These are phyloP conservation scores for Agriopis leucophaearia DNA, from an alignment of 2,888 invertebrate species.

Conservation along the genomic window DNA sequence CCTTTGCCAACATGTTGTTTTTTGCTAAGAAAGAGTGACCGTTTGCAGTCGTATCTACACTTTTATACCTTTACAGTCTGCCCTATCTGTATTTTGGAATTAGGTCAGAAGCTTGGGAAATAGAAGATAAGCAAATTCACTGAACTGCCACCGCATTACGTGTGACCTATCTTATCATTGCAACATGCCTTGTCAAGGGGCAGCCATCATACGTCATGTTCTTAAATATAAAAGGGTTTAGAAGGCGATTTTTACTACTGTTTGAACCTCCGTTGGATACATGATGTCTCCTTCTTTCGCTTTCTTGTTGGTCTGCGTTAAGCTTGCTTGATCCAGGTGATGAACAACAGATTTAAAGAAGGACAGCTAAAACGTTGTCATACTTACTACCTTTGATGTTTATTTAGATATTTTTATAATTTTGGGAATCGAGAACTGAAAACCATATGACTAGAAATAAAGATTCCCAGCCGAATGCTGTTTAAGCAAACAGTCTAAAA, in stretches of 20 bases:
- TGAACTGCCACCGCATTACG: slow-evolving; percentile 1
- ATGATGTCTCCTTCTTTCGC: slow-evolving; percentile 44
- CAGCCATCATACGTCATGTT: background rate
- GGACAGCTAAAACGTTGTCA: background rate
- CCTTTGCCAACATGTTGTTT: slow-evolving; percentile 50
- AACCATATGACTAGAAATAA: too few species aligned
- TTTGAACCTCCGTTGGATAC: slow-evolving; percentile 20
- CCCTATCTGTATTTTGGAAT: slow-evolving; percentile 32
- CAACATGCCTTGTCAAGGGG: slow-evolving; percentile 6
- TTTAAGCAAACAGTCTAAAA: too few species aligned
- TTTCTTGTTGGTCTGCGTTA: slow-evolving; percentile 48
- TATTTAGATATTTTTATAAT: too few species aligned
- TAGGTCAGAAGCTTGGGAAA: slow-evolving; percentile 29
- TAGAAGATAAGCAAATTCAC: slow-evolving; percentile 8
- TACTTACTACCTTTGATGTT: background rate
- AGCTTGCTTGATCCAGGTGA: slow-evolving; percentile 51
- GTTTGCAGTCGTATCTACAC: background rate
- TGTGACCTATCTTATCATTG: slow-evolving; percentile 17
- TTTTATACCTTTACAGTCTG: slow-evolving; percentile 30
- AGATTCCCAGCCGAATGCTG: too few species aligned
- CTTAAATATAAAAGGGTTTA: slow-evolving; percentile 34
- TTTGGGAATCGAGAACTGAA: too few species aligned
- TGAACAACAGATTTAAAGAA: background rate
- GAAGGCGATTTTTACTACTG: background rate
- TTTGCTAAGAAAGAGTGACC: slow-evolving; percentile 33